phyloP scores from a whole-genome alignment of 2,888 invertebrate genomes.

The Drepanosiphum platanoidis region DNA sequence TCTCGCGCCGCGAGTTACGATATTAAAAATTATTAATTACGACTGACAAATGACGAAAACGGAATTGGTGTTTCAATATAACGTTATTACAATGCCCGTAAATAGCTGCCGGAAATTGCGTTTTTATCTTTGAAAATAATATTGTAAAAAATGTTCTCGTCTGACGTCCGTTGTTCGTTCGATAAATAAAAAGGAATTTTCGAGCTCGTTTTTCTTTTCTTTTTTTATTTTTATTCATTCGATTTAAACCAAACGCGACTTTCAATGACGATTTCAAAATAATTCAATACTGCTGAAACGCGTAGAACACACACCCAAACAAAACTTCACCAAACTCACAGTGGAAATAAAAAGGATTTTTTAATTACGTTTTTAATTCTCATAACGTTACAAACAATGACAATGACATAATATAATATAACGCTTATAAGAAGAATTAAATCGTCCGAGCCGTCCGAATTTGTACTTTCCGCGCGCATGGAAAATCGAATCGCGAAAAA shows the following conservation, averaged over 20 bases:
- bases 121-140: background rate
- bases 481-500: background rate
- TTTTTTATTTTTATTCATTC: no score
- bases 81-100: background rate
- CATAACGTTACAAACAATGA: background rate
- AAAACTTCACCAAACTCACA: background rate
- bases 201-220: no score
- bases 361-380: background rate
- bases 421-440: background rate
- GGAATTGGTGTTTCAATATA: background rate
- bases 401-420: background rate
- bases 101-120: background rate
- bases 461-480: no score
- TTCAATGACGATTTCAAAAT: no score
- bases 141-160: no score
- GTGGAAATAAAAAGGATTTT: background rate
- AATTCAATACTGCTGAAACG: no score
- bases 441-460: background rate
- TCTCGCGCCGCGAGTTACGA: background rate
- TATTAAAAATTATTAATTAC: background rate
- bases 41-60: background rate
- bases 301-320: background rate
- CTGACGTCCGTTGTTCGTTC: no score
- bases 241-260: no score
- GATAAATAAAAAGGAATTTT: no score